These are phyloP conservation scores for Probaryconus sp. DNA, from an alignment of 1,140 invertebrate genomes.

Conservation along the genomic window DNA sequence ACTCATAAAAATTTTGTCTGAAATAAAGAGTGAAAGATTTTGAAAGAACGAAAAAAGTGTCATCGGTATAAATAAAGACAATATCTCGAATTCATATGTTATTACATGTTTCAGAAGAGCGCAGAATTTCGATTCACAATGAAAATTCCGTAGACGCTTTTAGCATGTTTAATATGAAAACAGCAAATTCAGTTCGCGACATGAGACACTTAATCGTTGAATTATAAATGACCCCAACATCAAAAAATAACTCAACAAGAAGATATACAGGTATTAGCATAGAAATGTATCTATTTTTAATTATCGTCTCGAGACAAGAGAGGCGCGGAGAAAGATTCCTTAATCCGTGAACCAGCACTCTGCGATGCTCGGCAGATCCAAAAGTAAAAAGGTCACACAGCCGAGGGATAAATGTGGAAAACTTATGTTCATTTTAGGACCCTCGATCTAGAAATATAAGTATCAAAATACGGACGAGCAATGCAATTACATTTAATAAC, in stretches of 20 bases:
- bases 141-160: conserved; percentile 62
- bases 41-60: conserved; percentile 36
- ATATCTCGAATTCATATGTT: conserved; percentile 53
- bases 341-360: conserved; percentile 17
- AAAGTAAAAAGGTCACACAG: conserved; percentile 13
- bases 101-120: conserved; percentile 52
- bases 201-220: conserved; percentile 59
- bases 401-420: conserved; percentile 18
- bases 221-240: conserved; percentile 58
- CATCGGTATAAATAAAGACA: conserved; percentile 53
- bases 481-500: conserved; percentile 13
- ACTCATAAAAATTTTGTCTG: too few relatives aligned
- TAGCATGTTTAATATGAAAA: conserved; percentile 61
- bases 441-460: not conserved
- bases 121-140: conserved; percentile 37
- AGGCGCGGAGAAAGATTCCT: conserved; percentile 18
- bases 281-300: conserved; percentile 53
- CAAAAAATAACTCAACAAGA: conserved; percentile 58
- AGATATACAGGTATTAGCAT: conserved; percentile 43
- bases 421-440: conserved; percentile 10
- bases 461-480: conserved; percentile 6
- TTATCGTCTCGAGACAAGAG: conserved; percentile 34
- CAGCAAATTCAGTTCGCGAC: conserved; percentile 54
- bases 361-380: conserved; percentile 3
- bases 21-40: too few relatives aligned